Percentiles rank a stretch among this genome's conserved stretches.
phyloP scores from a whole-genome alignment of 2,888 invertebrate genomes.

The Athalia cordata region DNA sequence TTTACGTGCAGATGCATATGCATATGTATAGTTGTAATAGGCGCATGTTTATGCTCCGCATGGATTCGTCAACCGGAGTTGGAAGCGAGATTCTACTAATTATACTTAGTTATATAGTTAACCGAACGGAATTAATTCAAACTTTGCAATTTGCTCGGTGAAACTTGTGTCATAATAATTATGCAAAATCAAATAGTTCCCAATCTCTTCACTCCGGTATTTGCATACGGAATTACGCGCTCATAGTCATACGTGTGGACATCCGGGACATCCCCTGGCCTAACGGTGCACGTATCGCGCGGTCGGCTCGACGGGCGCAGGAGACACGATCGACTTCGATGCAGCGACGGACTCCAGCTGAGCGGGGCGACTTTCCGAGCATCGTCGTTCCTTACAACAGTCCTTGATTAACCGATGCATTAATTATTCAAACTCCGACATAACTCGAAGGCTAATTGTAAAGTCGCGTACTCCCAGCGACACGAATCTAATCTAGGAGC shows the following conservation, averaged over 20 bases:
- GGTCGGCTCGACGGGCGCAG: background rate
- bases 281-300: background rate
- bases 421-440: conserved; percentile 27
- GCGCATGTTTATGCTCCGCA: background rate
- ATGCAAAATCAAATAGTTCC: conserved; percentile 42
- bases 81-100: background rate
- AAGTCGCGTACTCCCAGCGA: conserved; percentile 34
- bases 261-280: background rate
- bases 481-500: conserved; percentile 30
- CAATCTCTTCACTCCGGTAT: conserved; percentile 21
- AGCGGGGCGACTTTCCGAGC: conserved; percentile 1
- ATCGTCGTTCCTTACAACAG: background rate
- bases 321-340: no score
- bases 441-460: conserved; percentile 29
- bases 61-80: background rate
- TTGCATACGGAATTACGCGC: conserved; percentile 31
- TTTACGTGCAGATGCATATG: no score
- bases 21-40: background rate
- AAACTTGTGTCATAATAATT: conserved; percentile 39
- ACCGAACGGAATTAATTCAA: conserved; percentile 39
- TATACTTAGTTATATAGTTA: conserved; percentile 14
- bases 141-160: conserved; percentile 32
- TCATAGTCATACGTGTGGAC: conserved; percentile 11
- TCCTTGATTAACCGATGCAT: conserved; percentile 32
- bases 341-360: background rate